phyloP scores from a whole-genome alignment of 2,113 vertebrate genomes.

The Indri indri region DNA sequence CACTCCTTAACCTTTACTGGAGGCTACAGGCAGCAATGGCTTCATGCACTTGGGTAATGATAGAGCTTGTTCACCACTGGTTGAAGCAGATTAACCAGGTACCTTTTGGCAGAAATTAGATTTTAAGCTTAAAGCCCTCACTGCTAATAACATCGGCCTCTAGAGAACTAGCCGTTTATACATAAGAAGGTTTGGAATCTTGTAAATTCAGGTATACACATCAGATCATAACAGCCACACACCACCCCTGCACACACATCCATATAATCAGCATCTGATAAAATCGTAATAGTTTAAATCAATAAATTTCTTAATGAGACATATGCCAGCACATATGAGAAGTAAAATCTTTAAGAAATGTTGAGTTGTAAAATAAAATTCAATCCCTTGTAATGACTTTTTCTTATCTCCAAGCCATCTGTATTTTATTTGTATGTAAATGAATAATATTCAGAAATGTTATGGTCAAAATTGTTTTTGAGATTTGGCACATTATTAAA shows the following conservation, averaged over 20 bases:
- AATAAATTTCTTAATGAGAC: background rate
- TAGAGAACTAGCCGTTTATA: conserved; percentile 57
- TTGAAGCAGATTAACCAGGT: conserved; percentile 60
- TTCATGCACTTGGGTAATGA: conserved; percentile 50
- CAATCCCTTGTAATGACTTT: background rate
- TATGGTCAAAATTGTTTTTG: background rate
- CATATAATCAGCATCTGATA: background rate
- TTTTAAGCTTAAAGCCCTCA: conserved; percentile 50
- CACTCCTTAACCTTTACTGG: conserved; percentile 67
- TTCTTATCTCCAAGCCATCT: background rate
- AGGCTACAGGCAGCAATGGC: conserved; percentile 3
- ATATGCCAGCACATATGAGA: background rate
- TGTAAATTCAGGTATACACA: conserved; percentile 27
- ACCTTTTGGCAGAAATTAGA: conserved; percentile 40
- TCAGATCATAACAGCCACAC: background rate
- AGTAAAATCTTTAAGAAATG: background rate
- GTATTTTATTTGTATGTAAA: background rate
- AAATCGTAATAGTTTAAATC: background rate
- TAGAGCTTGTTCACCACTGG: conserved; percentile 23
- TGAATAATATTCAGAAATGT: background rate
- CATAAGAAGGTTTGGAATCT: conserved; percentile 57
- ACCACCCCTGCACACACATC: background rate
- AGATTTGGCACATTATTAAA: background rate
- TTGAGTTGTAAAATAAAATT: background rate
- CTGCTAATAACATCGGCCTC: conserved; percentile 40